A percentile compares a stretch with the other conserved stretches of the same genome.
phyloP scores from a whole-genome alignment of 2,888 invertebrate genomes.

The Endotricha flammealis region DNA sequence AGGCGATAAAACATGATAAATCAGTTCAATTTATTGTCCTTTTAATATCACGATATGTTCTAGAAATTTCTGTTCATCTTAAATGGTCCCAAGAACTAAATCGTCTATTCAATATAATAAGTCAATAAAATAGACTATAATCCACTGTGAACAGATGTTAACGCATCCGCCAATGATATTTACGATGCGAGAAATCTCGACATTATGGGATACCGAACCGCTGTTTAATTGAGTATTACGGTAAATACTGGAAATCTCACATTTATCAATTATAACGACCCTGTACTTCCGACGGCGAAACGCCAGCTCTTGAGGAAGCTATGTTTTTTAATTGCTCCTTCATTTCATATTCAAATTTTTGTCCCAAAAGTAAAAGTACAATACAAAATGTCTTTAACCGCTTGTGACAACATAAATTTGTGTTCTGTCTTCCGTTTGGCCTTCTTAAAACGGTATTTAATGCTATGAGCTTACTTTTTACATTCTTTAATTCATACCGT shows the following conservation, averaged over 20 bases:
- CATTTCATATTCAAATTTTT: conserved; percentile 18
- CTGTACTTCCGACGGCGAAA: conserved; percentile 26
- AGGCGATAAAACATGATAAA: too few species aligned
- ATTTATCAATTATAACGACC: conserved; percentile 30
- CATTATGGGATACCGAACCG: conserved; percentile 20
- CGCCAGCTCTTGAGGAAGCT: conserved; percentile 20
- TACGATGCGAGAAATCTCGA: conserved; percentile 20
- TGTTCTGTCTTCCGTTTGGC: conserved; percentile 15
- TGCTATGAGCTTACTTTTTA: too few species aligned
- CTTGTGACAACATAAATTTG: conserved; percentile 15
- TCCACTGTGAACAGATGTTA: conserved; percentile 15
- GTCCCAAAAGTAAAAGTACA: conserved; percentile 18
- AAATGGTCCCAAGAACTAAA: too few species aligned
- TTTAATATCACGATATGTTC: too few species aligned
- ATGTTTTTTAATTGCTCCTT: conserved; percentile 21
- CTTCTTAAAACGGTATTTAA: too few species aligned
- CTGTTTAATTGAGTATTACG: conserved; percentile 20
- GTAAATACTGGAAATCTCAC: conserved; percentile 30
- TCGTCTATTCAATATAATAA: too few species aligned
- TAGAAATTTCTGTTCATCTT: too few species aligned
- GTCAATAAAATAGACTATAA: conserved; percentile 2
- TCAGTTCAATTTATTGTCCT: too few species aligned
- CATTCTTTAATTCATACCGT: too few species aligned
- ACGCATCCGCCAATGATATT: conserved; percentile 19
- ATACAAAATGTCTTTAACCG: conserved; percentile 20